These are phyloP conservation scores for Amazona guildingii DNA, from an alignment of 2,113 vertebrate genomes.

Conservation along the genomic window DNA sequence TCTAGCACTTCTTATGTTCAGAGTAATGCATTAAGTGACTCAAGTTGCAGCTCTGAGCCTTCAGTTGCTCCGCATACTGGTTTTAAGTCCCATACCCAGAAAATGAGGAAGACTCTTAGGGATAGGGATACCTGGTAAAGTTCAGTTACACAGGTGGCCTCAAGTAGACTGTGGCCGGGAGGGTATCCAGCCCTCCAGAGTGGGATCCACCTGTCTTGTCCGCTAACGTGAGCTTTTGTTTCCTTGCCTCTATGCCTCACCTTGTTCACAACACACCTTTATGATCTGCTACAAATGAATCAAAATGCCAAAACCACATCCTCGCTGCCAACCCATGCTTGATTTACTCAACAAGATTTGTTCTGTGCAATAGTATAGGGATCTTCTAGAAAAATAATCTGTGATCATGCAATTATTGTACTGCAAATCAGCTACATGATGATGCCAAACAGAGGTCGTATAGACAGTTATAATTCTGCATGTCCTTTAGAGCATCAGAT, in stretches of 20 bases:
- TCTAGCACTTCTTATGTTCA: background rate
- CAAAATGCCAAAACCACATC: background rate
- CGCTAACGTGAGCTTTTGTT: background rate
- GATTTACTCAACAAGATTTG: accelerated
- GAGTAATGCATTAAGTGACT: background rate
- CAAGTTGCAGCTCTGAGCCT: background rate
- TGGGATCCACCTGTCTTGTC: background rate
- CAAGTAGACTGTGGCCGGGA: background rate
- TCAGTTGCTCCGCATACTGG: accelerated
- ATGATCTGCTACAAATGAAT: background rate
- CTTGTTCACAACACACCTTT: background rate
- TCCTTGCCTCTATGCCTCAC: background rate
- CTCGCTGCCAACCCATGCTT: background rate
- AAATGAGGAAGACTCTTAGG: background rate
- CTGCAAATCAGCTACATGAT: background rate
- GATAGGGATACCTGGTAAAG: background rate
- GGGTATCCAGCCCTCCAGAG: background rate
- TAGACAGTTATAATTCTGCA: background rate
- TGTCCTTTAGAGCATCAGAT: background rate
- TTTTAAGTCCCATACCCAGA: background rate
- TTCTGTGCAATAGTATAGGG: background rate
- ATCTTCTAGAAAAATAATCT: background rate
- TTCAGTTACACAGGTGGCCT: background rate
- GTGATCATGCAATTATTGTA: accelerated
- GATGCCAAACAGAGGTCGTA: background rate